Conservation (phyloP, 2,888 invertebrate species). For the Stenurella melanura region DNA sequence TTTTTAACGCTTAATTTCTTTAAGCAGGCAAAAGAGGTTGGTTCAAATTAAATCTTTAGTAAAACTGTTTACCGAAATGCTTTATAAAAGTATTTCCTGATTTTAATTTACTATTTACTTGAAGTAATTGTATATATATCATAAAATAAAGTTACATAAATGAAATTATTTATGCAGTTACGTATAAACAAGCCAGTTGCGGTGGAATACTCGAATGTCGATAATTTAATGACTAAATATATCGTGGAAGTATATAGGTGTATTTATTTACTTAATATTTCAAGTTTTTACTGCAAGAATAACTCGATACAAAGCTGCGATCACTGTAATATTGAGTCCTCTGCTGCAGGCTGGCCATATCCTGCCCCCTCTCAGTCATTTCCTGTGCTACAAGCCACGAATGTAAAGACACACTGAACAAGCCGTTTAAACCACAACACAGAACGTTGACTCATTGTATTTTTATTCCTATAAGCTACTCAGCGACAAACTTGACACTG, state of each 20-base stretch:
- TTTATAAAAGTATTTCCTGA: background rate
- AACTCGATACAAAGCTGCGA: conserved; percentile 11
- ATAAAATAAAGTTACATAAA: background rate
- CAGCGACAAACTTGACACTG: conserved; percentile 16
- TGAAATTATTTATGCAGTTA: background rate
- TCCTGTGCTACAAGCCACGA: conserved; percentile 38
- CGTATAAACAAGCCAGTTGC: background rate
- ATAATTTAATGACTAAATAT: background rate
- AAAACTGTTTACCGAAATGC: too few relatives aligned
- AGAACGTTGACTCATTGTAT: conserved; percentile 39
- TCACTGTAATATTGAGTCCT: conserved; percentile 22
- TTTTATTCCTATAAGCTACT: conserved; percentile 25
- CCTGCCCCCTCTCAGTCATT: conserved; percentile 18
- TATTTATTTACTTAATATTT: conserved; percentile 7
- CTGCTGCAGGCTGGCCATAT: conserved; percentile 21
- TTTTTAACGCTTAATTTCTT: too few relatives aligned
- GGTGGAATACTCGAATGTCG: background rate
- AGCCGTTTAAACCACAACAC: conserved; percentile 35
- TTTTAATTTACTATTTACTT: background rate
- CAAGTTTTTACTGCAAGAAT: conserved; percentile 7
- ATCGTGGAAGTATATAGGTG: background rate
- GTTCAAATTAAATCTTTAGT: too few relatives aligned
- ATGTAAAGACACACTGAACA: conserved; percentile 34
- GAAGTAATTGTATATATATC: background rate
- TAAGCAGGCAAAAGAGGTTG: too few relatives aligned